These are phyloP conservation scores for Sphaeramia orbicularis DNA, from an alignment of 2,797 vertebrate species.

Conservation along the genomic window DNA sequence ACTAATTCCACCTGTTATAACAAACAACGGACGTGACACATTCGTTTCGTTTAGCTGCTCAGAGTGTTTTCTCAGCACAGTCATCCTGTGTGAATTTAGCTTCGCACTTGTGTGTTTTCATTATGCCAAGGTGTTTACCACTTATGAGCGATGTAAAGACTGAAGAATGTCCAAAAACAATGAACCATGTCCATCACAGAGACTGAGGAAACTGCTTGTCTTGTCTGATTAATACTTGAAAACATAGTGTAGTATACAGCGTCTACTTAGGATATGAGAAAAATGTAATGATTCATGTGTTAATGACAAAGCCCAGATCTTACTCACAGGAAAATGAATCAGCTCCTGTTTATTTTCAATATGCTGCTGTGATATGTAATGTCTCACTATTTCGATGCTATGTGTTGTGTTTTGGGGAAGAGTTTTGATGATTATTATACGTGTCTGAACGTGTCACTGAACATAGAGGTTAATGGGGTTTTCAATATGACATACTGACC, in stretches of 20 bases:
- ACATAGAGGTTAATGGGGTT: slow-evolving; percentile 20
- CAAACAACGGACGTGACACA: slow-evolving; percentile 42
- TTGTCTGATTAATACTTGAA: background rate
- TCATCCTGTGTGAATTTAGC: slow-evolving; percentile 4
- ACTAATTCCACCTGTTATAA: slow-evolving; percentile 21
- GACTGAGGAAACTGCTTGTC: background rate
- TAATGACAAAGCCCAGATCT: background rate
- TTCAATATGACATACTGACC: background rate
- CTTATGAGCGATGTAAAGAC: background rate
- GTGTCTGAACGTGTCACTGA: slow-evolving; percentile 23
- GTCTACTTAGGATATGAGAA: no score
- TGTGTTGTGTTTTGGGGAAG: background rate
- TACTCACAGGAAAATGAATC: slow-evolving; percentile 2
- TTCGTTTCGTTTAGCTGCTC: background rate
- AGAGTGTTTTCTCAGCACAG: background rate
- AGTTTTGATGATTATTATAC: background rate
- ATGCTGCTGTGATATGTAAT: background rate
- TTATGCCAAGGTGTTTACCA: background rate
- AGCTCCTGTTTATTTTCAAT: no score
- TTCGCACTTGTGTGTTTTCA: background rate
- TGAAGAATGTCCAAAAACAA: background rate
- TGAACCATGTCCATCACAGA: background rate
- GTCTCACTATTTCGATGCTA: background rate
- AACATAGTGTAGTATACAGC: background rate
- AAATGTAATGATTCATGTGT: background rate